phyloP scores from a whole-genome alignment of 92 coral and sea anemone species.

The Epizoanthus ramosus region DNA sequence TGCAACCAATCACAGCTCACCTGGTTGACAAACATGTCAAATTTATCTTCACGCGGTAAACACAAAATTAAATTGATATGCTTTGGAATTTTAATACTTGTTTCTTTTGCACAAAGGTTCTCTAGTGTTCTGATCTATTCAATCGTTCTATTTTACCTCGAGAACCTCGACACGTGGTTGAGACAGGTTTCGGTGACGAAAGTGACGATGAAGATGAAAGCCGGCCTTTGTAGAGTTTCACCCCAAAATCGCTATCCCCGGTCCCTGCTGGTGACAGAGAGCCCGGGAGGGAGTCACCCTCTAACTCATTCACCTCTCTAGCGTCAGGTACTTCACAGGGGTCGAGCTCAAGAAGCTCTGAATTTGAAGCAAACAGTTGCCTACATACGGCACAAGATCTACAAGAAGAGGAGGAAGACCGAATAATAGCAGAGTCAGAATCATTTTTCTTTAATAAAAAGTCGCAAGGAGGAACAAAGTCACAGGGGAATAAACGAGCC shows the following conservation, averaged over 20 bases:
- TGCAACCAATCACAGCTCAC: slow-evolving; percentile 22
- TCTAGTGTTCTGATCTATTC: too few species aligned
- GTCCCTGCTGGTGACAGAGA: background rate
- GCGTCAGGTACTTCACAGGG: background rate
- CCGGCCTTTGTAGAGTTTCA: background rate
- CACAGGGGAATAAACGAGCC: background rate
- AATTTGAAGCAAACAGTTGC: background rate
- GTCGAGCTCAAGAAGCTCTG: background rate
- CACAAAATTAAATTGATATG: too few species aligned
- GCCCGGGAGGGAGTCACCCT: background rate
- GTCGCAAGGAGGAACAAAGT: background rate
- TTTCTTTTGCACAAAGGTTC: too few species aligned
- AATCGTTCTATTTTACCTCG: too few species aligned
- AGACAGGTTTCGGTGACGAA: background rate
- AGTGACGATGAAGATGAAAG: background rate
- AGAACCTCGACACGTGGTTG: background rate
- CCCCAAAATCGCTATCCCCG: background rate
- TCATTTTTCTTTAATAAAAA: background rate
- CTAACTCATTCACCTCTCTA: background rate
- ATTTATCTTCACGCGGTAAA: background rate
- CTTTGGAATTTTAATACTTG: too few species aligned
- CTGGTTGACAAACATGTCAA: slow-evolving; percentile 5
- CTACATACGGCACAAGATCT: background rate
- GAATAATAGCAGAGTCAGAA: background rate
- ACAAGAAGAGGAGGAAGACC: background rate